Evolutionary conservation across 2,888 invertebrate genomes (phyloP).

Genomic region (Alitta virens): DNA sequence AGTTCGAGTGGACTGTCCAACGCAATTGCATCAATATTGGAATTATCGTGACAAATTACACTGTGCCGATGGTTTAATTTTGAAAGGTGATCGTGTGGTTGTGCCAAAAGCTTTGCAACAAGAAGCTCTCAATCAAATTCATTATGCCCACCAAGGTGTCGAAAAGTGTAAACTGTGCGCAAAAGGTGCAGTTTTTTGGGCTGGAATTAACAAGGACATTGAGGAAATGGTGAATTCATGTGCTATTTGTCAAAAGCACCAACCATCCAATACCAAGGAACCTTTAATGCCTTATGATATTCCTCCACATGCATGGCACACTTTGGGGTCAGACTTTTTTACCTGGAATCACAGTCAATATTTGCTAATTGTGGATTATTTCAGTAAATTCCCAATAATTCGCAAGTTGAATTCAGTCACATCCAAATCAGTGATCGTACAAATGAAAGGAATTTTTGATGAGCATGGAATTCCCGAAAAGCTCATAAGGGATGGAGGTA

Average conservation of each 20-base stretch:
- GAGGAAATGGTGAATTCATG: conserved; percentile 15
- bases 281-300: conserved; percentile 21
- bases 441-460: conserved; percentile 23
- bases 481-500: conserved; percentile 28
- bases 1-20: neutral
- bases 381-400: conserved; percentile 7
- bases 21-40: conserved; percentile 22
- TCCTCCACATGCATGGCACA: conserved; percentile 7
- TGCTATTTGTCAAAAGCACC: conserved; percentile 3
- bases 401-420: neutral
- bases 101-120: conserved; percentile 14
- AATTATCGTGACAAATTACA: conserved; percentile 8
- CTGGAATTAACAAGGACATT: conserved; percentile 25
- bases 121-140: conserved; percentile 11
- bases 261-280: conserved; percentile 9
- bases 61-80: conserved; percentile 10
- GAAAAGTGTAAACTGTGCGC: conserved; percentile 21
- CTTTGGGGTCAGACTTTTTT: conserved; percentile 18
- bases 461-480: conserved; percentile 27
- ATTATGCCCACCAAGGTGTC: conserved; percentile 18
- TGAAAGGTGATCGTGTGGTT: conserved; percentile 14
- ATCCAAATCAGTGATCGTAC: conserved; percentile 6
- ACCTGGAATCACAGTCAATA: conserved; percentile 9
- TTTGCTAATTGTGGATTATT: conserved; percentile 20
- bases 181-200: conserved; percentile 22